These are phyloP conservation scores for Merluccius polli DNA, from an alignment of 2,797 vertebrate genomes.

Conservation along the genomic window DNA sequence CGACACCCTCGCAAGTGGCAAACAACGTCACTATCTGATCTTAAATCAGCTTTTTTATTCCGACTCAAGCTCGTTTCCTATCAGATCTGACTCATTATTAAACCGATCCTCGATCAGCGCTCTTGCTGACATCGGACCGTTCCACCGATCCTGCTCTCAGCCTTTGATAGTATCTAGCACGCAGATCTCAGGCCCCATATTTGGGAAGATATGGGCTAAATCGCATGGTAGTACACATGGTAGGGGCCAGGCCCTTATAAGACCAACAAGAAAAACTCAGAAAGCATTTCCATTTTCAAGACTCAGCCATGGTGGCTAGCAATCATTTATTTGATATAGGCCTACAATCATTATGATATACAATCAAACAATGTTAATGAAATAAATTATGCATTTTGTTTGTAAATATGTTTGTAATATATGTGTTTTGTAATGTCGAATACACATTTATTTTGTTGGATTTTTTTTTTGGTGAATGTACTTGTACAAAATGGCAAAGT, in stretches of 20 bases:
- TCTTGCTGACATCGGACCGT: slow-evolving; percentile 67
- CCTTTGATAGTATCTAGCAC: slow-evolving; percentile 51
- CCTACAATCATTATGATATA: slow-evolving; percentile 8
- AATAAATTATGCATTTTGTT: slow-evolving; percentile 27
- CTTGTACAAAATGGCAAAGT: slow-evolving; percentile 36
- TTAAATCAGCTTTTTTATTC: slow-evolving; percentile 65
- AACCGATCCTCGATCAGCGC: slow-evolving; percentile 53
- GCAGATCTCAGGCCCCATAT: slow-evolving; percentile 53
- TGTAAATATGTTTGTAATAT: slow-evolving; percentile 48
- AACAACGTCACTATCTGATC: slow-evolving; percentile 54
- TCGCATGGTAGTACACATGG: slow-evolving; percentile 34
- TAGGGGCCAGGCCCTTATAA: slow-evolving; percentile 13
- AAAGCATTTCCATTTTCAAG: background rate
- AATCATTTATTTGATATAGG: slow-evolving; percentile 18
- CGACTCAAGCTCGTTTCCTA: slow-evolving; percentile 40
- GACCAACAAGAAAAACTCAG: slow-evolving; percentile 19
- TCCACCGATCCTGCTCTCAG: slow-evolving; percentile 55
- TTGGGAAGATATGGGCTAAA: slow-evolving; percentile 42
- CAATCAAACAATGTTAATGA: slow-evolving; percentile 21
- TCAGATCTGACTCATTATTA: slow-evolving; percentile 69
- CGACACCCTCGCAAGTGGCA: slow-evolving; percentile 56
- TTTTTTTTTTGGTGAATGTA: slow-evolving; percentile 33
- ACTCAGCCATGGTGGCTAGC: slow-evolving; percentile 8
- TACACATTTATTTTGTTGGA: slow-evolving; percentile 50
- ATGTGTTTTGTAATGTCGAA: slow-evolving; percentile 45